These are phyloP conservation scores for Heliconius ismenius DNA, from an alignment of 2,888 invertebrate genomes.

Conservation along the genomic window DNA sequence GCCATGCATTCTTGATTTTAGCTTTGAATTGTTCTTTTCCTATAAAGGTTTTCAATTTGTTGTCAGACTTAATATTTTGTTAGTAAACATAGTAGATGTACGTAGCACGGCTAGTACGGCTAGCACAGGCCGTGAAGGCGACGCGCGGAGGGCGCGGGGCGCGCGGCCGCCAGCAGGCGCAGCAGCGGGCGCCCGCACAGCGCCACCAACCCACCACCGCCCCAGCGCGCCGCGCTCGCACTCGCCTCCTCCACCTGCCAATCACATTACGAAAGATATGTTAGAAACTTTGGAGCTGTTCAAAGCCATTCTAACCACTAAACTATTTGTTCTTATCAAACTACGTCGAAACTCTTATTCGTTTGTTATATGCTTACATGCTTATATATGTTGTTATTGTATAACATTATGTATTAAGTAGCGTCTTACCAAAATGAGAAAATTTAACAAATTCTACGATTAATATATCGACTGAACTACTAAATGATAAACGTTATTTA, in stretches of 20 bases:
- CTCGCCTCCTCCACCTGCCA: slow-evolving; percentile 86
- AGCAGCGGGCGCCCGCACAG: slow-evolving; percentile 73
- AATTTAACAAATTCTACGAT: no score
- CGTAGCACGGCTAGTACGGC: slow-evolving; percentile 53
- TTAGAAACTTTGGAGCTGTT: no score
- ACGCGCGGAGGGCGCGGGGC: slow-evolving; percentile 65
- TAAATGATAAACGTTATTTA: no score
- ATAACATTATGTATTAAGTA: no score
- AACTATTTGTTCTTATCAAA: no score
- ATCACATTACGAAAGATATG: not conserved
- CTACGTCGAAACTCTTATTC: no score
- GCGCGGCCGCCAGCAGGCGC: slow-evolving; percentile 78
- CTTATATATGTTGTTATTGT: no score
- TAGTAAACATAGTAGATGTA: not conserved
- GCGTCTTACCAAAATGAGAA: no score
- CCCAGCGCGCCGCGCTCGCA: slow-evolving; percentile 68
- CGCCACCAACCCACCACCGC: slow-evolving; percentile 68
- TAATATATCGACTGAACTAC: no score
- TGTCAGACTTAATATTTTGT: not conserved
- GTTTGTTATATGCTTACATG: no score
- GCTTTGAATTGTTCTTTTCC: not conserved
- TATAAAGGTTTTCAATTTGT: not conserved
- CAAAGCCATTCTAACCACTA: no score
- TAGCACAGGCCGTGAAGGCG: slow-evolving; percentile 75
- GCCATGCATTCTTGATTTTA: not conserved